Conservation (phyloP, 1,140 invertebrate species). For the Lasaia peninsularis region DNA sequence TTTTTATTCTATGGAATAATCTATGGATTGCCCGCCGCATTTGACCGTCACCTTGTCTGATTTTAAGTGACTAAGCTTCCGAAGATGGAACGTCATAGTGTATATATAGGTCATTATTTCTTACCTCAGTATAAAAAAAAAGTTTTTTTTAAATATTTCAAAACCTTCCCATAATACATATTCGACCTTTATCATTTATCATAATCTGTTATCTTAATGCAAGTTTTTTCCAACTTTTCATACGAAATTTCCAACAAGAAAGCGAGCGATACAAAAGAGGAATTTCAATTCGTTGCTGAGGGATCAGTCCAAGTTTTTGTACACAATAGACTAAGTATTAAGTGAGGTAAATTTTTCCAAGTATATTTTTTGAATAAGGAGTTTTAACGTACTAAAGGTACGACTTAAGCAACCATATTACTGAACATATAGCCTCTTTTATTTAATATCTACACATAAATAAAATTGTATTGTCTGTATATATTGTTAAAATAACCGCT, state of each 20-base stretch:
- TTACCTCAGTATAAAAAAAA: background rate
- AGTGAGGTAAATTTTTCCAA: background rate
- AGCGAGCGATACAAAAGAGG: background rate
- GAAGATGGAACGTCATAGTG: too few relatives aligned
- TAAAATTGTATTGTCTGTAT: too few relatives aligned
- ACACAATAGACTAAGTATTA: constrained; percentile 5
- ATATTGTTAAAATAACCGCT: too few relatives aligned
- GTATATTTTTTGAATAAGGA: background rate
- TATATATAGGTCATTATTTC: background rate
- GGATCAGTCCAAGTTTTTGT: background rate
- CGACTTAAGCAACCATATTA: background rate
- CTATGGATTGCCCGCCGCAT: too few relatives aligned
- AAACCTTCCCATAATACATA: too few relatives aligned
- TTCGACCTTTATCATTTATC: background rate
- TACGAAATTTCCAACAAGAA: background rate
- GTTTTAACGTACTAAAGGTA: too few relatives aligned
- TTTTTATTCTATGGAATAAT: too few relatives aligned
- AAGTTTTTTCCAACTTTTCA: background rate
- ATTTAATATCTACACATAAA: too few relatives aligned
- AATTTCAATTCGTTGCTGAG: background rate
- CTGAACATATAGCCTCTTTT: background rate
- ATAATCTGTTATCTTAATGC: background rate
- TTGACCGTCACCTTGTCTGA: too few relatives aligned
- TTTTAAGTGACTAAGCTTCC: too few relatives aligned
- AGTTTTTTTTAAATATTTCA: background rate